Evolutionary conservation across 2,797 vertebrate species (phyloP), one percentile per base, ranked within the genome.

Genomic region (Pagetopsis macropterus): DNA sequence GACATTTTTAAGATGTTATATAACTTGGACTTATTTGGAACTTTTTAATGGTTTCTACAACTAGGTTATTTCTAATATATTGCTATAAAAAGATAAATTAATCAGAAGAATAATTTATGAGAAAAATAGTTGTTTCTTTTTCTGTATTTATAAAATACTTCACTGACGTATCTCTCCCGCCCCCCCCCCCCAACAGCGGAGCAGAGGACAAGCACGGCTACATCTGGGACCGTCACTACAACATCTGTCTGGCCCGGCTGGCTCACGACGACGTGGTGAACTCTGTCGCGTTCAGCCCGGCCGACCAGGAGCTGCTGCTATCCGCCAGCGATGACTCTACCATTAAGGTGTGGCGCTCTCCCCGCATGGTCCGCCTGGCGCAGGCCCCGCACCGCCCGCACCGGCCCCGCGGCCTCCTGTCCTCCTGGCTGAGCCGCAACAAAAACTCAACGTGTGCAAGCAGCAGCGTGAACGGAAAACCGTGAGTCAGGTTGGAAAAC

Each of bases 201-300:
- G 97, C 98, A 0, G 98, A 99, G 88, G 98, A 99, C 93, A 97
- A 96, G 43, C 97, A 98, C 0, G 97, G 97, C 78, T 99, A 99
- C 91, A 96, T 99, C 94, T 99, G 98, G 98, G 98, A 99, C 89
- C 96, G 98, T 0, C 97, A 99, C 89, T 99, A 99, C 79, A 97
- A 97, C 92, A 96, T 98, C 93, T 98, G 98, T 76, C 86, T 99
- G 88, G 98, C 98, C 1, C 97, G 95, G 7, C 93, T 99, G 87
- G 96, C 94, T 3, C 98, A 99, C 0, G 92, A 97, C 1, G 98
- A 99, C 0, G 97, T 98, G 90, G 98, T 99, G 78, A 99, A 99
- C 93, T 98, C 98, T 0, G 98, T 99, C 89, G 98, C 95, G 0
- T 99, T 99, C 94, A 97, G 96, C 90, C 96, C 98, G 0, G 92